These are phyloP conservation scores for Hirundichthys speculiger DNA, from an alignment of 2,113 vertebrate species.

Conservation along the genomic window DNA sequence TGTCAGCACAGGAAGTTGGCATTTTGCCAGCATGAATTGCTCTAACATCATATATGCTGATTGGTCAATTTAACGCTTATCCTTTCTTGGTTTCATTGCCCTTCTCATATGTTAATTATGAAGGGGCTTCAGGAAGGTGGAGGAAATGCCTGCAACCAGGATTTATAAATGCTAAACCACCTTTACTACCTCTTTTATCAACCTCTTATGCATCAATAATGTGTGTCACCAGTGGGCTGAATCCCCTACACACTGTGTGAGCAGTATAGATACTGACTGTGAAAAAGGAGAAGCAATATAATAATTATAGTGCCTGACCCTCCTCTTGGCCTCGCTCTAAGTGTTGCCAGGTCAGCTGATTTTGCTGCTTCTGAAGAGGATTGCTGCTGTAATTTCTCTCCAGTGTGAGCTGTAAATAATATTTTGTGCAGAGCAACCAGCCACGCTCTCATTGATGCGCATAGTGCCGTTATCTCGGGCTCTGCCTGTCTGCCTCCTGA, in stretches of 20 bases:
- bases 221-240: slow-evolving; percentile 65
- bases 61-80: slow-evolving; percentile 2
- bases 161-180: slow-evolving; percentile 43
- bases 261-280: slow-evolving; percentile 73
- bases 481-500: slow-evolving; percentile 50
- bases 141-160: slow-evolving; percentile 19
- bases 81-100: slow-evolving; percentile 46
- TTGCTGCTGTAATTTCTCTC: slow-evolving; percentile 69
- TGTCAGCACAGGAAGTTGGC: too few relatives aligned
- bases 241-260: slow-evolving; percentile 59
- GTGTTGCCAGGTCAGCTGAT: slow-evolving; percentile 77
- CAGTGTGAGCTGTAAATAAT: slow-evolving; percentile 76
- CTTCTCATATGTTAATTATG: slow-evolving; percentile 27
- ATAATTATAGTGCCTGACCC: slow-evolving; percentile 76
- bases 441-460: slow-evolving; percentile 64
- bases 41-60: too few relatives aligned
- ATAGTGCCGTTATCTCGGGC: slow-evolving; percentile 60
- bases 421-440: slow-evolving; percentile 65
- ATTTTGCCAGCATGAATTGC: too few relatives aligned
- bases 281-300: slow-evolving; percentile 73
- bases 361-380: slow-evolving; percentile 59
- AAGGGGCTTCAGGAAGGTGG: slow-evolving; percentile 29
- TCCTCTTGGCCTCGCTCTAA: slow-evolving; percentile 59
- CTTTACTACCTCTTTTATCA: slow-evolving; percentile 60
- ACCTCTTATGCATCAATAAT: slow-evolving; percentile 62